Percentiles rank a stretch among this genome's conserved stretches.
Conservation (phyloP, 2,888 invertebrate species). For the Pristionchus arcanus region DNA sequence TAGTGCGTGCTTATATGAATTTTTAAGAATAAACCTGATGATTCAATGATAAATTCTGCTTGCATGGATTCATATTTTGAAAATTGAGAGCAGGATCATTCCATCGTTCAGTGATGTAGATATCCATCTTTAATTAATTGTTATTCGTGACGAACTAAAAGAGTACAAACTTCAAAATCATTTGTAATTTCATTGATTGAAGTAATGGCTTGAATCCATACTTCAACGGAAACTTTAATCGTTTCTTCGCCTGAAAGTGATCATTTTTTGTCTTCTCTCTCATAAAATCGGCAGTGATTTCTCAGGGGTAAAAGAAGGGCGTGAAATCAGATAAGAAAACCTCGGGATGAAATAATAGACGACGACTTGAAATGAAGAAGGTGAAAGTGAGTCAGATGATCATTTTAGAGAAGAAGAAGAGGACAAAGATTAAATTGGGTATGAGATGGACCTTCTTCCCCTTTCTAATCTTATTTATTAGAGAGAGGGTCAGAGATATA, state of each 20-base stretch:
- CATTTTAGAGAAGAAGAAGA: not conserved
- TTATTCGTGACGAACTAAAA: not conserved
- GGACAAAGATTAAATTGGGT: not conserved
- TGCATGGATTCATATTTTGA: conserved; percentile 69
- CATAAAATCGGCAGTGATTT: not conserved
- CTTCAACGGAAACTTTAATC: conserved; percentile 68
- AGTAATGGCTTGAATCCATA: conserved; percentile 73
- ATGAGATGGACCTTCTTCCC: not conserved
- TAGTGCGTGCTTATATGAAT: too few species aligned
- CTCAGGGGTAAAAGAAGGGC: conserved; percentile 26
- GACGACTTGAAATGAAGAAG: conserved; percentile 36
- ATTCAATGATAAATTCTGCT: conserved; percentile 71
- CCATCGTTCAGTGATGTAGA: conserved; percentile 73
- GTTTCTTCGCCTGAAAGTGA: conserved; percentile 64
- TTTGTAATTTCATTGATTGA: conserved; percentile 71
- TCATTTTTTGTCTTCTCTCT: not conserved
- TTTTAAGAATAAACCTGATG: conserved; percentile 58
- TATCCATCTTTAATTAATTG: conserved; percentile 62
- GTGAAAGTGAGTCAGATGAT: conserved; percentile 37
- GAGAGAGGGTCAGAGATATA: not conserved
- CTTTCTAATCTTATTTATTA: not conserved
- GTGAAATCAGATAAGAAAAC: conserved; percentile 34
- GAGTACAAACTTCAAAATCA: conserved; percentile 64
- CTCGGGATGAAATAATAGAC: conserved; percentile 37
- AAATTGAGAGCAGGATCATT: conserved; percentile 70